Evolutionary conservation across 1,140 invertebrate species (phyloP).

Genomic region (Littorina saxatilis): DNA sequence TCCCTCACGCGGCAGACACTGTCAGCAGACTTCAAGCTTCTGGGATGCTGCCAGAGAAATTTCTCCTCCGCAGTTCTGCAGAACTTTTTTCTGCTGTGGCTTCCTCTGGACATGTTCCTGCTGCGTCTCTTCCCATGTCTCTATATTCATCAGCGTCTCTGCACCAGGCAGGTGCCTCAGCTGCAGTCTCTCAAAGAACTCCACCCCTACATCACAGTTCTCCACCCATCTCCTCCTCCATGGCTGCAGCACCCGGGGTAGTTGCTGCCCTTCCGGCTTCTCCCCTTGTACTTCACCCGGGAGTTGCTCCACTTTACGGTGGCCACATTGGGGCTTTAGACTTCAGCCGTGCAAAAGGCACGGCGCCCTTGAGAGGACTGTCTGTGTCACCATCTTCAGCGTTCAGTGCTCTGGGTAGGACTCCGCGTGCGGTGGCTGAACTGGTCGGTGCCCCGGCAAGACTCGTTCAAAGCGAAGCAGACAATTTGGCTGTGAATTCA

Average conservation of each 20-base stretch:
- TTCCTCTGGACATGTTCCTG: not conserved
- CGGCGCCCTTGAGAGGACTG: constrained; percentile 19
- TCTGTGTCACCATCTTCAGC: constrained; percentile 8
- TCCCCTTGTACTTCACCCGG: not conserved
- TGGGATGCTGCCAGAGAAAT: constrained; percentile 18
- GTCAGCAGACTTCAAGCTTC: not conserved
- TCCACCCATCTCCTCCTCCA: too few species aligned
- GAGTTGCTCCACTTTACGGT: not conserved
- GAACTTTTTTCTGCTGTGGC: not conserved
- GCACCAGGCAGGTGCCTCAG: not conserved
- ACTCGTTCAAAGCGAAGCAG: too few species aligned
- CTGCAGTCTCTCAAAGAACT: not conserved
- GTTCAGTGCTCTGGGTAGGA: constrained; percentile 26
- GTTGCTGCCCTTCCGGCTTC: not conserved
- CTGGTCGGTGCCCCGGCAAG: not conserved
- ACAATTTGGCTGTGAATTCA: too few species aligned
- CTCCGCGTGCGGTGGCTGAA: not conserved
- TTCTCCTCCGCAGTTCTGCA: not conserved
- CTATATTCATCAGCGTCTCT: not conserved
- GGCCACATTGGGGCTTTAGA: not conserved
- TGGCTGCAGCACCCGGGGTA: not conserved
- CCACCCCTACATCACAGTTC: not conserved
- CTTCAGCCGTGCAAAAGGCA: not conserved
- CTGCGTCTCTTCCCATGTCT: not conserved
- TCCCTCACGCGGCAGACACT: not conserved